Percentiles rank a stretch among this genome's conserved stretches.
phyloP scores from a whole-genome alignment of 2,888 invertebrate species.

The Hyposoter dolosus region DNA sequence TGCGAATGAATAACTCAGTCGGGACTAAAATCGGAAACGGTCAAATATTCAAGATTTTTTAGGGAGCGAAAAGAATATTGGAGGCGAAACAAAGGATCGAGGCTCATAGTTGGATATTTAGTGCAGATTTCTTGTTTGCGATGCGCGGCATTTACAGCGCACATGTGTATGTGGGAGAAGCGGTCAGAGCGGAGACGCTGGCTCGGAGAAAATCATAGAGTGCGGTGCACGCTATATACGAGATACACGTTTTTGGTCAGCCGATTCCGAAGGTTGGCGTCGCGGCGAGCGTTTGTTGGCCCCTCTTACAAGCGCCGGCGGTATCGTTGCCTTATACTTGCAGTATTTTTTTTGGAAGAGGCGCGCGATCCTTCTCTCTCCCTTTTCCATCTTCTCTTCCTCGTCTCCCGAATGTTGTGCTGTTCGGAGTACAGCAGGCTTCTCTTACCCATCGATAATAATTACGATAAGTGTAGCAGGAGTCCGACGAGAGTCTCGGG shows the following conservation, averaged over 20 bases:
- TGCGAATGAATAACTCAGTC: background rate
- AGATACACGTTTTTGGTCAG: constrained; percentile 7
- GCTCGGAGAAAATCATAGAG: constrained; percentile 48
- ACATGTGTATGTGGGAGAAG: background rate
- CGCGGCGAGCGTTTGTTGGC: constrained; percentile 44
- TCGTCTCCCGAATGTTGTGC: background rate
- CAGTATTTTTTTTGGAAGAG: constrained; percentile 37
- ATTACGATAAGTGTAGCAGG: constrained; percentile 68
- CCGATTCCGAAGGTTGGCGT: constrained; percentile 43
- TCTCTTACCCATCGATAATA: constrained; percentile 63
- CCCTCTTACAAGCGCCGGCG: constrained; percentile 57
- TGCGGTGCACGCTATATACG: constrained; percentile 25
- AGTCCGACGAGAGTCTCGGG: constrained; percentile 58
- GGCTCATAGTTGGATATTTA: background rate
- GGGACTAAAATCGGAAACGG: background rate
- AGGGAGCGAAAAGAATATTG: background rate
- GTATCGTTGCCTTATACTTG: constrained; percentile 60
- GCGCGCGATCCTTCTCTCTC: constrained; percentile 26
- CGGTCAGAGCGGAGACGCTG: constrained; percentile 8
- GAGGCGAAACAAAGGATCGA: background rate
- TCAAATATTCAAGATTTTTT: background rate
- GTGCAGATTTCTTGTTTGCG: constrained; percentile 37
- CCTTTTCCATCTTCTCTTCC: background rate
- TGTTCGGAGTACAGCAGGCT: background rate
- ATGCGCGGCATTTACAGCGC: background rate